These are phyloP conservation scores for Gandaritis pyraliata DNA, from an alignment of 2,888 invertebrate genomes.

Conservation along the genomic window DNA sequence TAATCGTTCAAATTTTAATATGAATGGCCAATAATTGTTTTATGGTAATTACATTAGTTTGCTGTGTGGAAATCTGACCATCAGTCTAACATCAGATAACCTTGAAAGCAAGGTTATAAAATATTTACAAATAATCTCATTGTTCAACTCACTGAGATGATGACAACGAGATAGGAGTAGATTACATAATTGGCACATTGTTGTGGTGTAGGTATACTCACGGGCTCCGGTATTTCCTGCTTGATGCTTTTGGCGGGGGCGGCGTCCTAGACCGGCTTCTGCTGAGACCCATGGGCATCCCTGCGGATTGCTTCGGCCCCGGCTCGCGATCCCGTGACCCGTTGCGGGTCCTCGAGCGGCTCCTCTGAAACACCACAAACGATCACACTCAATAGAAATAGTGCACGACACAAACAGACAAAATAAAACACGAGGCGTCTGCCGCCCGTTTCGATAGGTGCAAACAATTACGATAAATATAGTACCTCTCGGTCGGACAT, in stretches of 20 bases:
- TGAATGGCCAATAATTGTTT: background rate
- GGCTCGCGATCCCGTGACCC: conserved; percentile 79
- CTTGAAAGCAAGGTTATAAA: conserved; percentile 74
- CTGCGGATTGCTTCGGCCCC: conserved; percentile 64
- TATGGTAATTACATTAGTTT: background rate
- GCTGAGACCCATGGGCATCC: conserved; percentile 77
- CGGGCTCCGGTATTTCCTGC: conserved; percentile 81
- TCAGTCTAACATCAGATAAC: conserved; percentile 56
- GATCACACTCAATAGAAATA: conserved; percentile 51
- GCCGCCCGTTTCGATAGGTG: conserved; percentile 42
- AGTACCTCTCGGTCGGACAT: conserved; percentile 83
- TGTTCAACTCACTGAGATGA: conserved; percentile 3
- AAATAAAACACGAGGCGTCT: conserved; percentile 70
- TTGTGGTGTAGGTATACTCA: conserved; percentile 50
- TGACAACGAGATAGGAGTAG: background rate
- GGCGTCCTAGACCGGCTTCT: conserved; percentile 82
- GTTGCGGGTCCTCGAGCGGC: conserved; percentile 80
- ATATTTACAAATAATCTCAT: conserved; percentile 39
- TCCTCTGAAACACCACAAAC: conserved; percentile 74
- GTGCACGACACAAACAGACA: conserved; percentile 46
- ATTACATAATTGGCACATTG: conserved; percentile 1
- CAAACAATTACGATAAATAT: conserved; percentile 60
- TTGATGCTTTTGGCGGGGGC: conserved; percentile 78
- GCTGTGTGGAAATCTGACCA: conserved; percentile 47
- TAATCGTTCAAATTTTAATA: no score